Conservation (phyloP, 2,797 vertebrate species). For the Acropternis orthonyx region DNA sequence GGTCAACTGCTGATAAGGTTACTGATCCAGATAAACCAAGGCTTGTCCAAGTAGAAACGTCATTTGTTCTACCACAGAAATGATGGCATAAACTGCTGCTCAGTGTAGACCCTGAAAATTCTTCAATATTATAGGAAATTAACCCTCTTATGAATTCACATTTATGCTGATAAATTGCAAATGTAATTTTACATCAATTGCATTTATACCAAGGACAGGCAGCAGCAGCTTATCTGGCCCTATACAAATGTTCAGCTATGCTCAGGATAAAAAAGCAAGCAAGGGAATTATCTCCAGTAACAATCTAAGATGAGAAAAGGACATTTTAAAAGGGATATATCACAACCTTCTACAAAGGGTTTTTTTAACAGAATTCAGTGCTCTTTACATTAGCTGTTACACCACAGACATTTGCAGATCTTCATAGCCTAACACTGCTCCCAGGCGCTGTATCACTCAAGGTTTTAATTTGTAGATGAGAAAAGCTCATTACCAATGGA, state of each 20-base stretch:
- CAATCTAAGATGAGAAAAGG: not conserved
- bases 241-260: not conserved
- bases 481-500: not conserved
- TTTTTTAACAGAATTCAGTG: not conserved
- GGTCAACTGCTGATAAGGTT: slow-evolving; percentile 96
- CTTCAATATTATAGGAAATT: slow-evolving; percentile 27
- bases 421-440: not conserved
- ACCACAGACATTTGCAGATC: not conserved
- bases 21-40: slow-evolving; percentile 91
- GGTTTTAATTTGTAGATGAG: not conserved
- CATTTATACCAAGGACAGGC: not conserved
- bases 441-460: not conserved
- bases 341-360: not conserved
- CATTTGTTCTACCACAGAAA: slow-evolving; percentile 85
- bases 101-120: slow-evolving; percentile 35
- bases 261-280: not conserved
- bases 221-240: not conserved
- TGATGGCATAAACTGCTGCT: slow-evolving; percentile 82
- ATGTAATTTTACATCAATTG: slow-evolving; percentile 30
- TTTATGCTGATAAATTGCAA: slow-evolving; percentile 37
- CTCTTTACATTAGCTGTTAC: not conserved
- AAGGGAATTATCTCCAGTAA: not conserved
- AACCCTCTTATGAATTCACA: not conserved
- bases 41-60: slow-evolving; percentile 87
- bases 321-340: not conserved